Evolutionary conservation across 2,113 vertebrate species (phyloP).

Genomic region (Silurus glanis): DNA sequence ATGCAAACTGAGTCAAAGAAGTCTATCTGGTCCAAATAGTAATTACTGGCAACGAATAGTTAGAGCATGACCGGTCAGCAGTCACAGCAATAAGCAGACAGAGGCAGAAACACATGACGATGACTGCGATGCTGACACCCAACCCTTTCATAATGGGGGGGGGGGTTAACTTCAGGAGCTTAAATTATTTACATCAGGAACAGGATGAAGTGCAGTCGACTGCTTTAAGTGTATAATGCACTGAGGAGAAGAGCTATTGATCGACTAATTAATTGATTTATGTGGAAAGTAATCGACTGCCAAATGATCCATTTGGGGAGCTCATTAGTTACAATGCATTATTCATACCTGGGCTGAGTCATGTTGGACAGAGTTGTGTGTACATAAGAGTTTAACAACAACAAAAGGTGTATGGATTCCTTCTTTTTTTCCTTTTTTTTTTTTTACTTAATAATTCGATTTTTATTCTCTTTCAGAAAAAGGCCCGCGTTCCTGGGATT

Average conservation of each 20-base stretch:
- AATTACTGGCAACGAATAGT: neutral
- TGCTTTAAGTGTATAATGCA: slow-evolving; percentile 72
- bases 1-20: neutral
- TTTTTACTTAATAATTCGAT: neutral
- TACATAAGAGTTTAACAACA: slow-evolving; percentile 38
- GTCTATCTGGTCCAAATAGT: neutral
- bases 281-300: slow-evolving; percentile 72
- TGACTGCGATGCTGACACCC: slow-evolving; percentile 5
- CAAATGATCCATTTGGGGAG: slow-evolving; percentile 69
- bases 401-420: neutral
- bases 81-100: neutral
- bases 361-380: slow-evolving; percentile 44
- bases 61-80: neutral
- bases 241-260: slow-evolving; percentile 73
- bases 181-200: slow-evolving; percentile 70
- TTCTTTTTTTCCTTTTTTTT: neutral
- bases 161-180: slow-evolving; percentile 38
- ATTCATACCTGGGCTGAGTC: slow-evolving; percentile 68
- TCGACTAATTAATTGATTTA: slow-evolving; percentile 79
- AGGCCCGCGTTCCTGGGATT: slow-evolving; percentile 22
- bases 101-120: slow-evolving; percentile 8
- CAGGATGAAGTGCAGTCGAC: slow-evolving; percentile 60
- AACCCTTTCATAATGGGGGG: slow-evolving; percentile 21
- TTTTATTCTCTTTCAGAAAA: neutral
- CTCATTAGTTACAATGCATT: slow-evolving; percentile 77